Evolutionary conservation across 2,797 vertebrate genomes (phyloP).

Genomic region (Pangasius mekongensis): DNA sequence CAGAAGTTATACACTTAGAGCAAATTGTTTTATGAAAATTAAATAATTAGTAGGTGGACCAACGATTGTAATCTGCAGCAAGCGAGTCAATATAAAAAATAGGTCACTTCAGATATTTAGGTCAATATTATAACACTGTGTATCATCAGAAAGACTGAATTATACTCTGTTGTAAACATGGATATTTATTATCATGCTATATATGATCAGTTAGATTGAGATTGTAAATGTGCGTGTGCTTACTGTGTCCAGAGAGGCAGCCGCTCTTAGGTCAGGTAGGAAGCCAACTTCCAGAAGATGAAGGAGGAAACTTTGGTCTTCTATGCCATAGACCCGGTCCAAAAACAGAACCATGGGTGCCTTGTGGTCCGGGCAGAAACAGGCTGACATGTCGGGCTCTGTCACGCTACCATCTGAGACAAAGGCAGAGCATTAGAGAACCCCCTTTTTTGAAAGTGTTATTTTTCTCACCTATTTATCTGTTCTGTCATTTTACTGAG

Average conservation of each 20-base stretch:
- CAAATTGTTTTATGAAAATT: neutral
- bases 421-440: neutral
- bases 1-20: neutral
- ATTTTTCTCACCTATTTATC: neutral
- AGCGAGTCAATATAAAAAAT: neutral
- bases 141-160: neutral
- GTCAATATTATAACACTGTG: neutral
- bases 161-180: neutral
- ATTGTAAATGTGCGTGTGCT: constrained; percentile 47
- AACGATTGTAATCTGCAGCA: neutral
- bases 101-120: neutral
- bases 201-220: neutral
- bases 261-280: constrained; percentile 92
- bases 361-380: constrained; percentile 97
- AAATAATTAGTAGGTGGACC: neutral
- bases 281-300: constrained; percentile 96
- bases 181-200: neutral
- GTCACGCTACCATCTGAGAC: constrained; percentile 87
- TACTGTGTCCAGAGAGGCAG: constrained; percentile 93
- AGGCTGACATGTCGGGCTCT: constrained; percentile 94
- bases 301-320: constrained; percentile 94
- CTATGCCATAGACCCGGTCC: constrained; percentile 95
- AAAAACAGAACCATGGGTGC: constrained; percentile 97
- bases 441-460: neutral
- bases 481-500: neutral